These are phyloP conservation scores for Lithobates sylvaticus DNA, from an alignment of 2,797 vertebrate species.

Conservation along the genomic window DNA sequence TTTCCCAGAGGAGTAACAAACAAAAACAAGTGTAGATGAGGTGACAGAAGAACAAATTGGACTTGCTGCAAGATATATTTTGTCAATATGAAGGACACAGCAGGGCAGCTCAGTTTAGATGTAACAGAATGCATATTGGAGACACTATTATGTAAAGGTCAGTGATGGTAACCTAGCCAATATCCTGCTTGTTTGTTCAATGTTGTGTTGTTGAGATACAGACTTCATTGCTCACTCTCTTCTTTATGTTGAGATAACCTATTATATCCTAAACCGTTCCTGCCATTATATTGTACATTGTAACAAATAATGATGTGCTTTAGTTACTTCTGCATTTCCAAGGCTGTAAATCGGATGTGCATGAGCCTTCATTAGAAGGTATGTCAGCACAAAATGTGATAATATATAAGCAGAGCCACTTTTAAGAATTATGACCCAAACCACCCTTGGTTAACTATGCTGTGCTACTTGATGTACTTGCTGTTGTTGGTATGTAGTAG, in stretches of 20 bases:
- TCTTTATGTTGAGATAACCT: neutral
- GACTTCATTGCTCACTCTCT: neutral
- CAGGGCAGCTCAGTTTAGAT: conserved; percentile 41
- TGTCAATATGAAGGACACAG: conserved; percentile 49
- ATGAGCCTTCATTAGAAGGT: too few relatives aligned
- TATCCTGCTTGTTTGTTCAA: conserved; percentile 17
- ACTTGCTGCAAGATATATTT: conserved; percentile 42
- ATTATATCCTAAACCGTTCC: neutral
- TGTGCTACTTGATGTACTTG: too few relatives aligned
- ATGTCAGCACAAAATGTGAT: too few relatives aligned
- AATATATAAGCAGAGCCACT: too few relatives aligned
- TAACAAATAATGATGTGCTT: neutral
- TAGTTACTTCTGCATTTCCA: too few relatives aligned
- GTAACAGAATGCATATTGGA: conserved; percentile 49
- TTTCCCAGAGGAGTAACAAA: conserved; percentile 57
- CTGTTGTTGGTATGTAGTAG: too few relatives aligned
- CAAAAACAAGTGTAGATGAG: conserved; percentile 50
- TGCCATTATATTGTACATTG: neutral
- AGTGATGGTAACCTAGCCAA: conserved; percentile 16
- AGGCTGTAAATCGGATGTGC: too few relatives aligned
- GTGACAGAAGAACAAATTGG: conserved; percentile 54
- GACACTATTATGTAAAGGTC: conserved; percentile 42
- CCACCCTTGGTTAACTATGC: too few relatives aligned
- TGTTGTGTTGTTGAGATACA: neutral
- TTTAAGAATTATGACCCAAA: too few relatives aligned